Evolutionary conservation across 1,140 invertebrate species (phyloP), one percentile per base, ranked within the genome.

Genomic region (Musca domestica): DNA sequence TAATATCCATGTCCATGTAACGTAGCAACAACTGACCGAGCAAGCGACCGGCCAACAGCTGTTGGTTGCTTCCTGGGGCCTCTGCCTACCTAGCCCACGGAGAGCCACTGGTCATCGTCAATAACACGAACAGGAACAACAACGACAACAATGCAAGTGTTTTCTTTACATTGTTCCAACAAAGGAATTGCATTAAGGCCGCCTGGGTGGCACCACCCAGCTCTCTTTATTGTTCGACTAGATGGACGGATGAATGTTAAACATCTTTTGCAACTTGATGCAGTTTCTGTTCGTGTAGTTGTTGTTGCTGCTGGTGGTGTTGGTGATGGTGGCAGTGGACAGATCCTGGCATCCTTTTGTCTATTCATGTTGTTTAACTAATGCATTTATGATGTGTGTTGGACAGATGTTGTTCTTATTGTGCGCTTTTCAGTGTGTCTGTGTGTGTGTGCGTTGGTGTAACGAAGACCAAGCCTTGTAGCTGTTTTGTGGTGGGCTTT

Each of bases 351-450:
- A 27, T 12, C 20, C 46, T 10, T 34, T 27, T 25, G 12, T 51
- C 22, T 17, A 51, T 51, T 15, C 48, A 41, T 56, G 30, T 30
- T 67, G 66, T 67, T 58, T 51, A 67, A 65, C 66, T 70, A 70
- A 70, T 70, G 69, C 69, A 67, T 70, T 70, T 67, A 64, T 67
- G 69, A 64, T 67, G 69, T 70, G 69, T 67, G 46, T 22, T 19
- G 56, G 56, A 61, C 56, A 61, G 56, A 61, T 61, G 56, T 34
- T 61, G 56, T 61, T 61, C 30, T 41, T 41, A 41, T 41, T 41
- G 34, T 19, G 7, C 27, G n/a, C 1, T n/a, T 48, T 49, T 63
- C 14, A 47, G 6, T 47, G 17, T 27, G 27, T 41, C 19, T 15
- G 2, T 27, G 51, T 61, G 17, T 34, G 5, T 58, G 25, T 34